A percentile compares a stretch with the other conserved stretches of the same genome.
Evolutionary conservation across 2,113 vertebrate genomes (phyloP).

Genomic region (Platycercus adscitus): DNA sequence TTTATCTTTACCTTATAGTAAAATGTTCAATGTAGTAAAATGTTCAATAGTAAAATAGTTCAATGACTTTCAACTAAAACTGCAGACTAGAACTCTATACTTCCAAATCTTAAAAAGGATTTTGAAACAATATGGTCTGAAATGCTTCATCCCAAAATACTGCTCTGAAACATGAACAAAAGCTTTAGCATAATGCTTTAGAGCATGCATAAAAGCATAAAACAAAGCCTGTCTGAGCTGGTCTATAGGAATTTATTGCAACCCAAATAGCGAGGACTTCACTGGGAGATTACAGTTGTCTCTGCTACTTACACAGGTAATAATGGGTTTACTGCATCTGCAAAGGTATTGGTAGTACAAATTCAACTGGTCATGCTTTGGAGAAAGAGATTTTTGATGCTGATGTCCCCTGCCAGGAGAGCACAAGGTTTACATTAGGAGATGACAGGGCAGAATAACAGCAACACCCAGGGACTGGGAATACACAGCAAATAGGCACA

Average conservation of each 20-base stretch:
- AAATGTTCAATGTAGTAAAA: too few species aligned
- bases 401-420: neutral
- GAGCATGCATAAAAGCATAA: neutral
- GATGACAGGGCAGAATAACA: conserved; percentile 46
- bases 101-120: neutral
- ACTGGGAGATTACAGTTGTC: neutral
- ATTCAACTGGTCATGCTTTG: neutral
- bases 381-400: conserved; percentile 13
- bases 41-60: neutral
- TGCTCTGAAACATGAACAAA: neutral
- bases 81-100: neutral
- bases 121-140: neutral
- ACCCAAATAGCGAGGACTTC: neutral
- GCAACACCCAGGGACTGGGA: conserved; percentile 29
- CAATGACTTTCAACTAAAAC: neutral
- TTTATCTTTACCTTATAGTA: neutral
- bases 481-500: conserved; percentile 9
- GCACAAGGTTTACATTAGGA: conserved; percentile 14
- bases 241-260: neutral
- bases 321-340: neutral
- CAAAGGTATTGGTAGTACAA: neutral
- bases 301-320: neutral
- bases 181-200: neutral
- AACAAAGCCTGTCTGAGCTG: neutral
- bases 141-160: neutral